Evolutionary conservation across 1,140 invertebrate genomes (phyloP), one percentile per base, ranked within the genome.

Genomic region (Drosophila orosa): DNA sequence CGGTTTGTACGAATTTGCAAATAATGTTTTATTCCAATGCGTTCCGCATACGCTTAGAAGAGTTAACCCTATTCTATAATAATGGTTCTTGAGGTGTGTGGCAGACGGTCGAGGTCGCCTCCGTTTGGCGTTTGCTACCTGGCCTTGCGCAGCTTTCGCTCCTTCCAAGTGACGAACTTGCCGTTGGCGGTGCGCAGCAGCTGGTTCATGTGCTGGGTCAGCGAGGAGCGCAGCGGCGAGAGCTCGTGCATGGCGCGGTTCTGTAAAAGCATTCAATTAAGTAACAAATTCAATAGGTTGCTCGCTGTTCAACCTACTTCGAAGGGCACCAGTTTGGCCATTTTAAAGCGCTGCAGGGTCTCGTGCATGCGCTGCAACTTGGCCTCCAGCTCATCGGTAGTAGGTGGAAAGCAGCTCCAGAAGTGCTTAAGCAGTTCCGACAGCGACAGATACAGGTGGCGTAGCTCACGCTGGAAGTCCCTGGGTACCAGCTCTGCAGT

Each of bases 351-450:
- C 56, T 97, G 95, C 52, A 99, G 90, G 1, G 97, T 97, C 74
- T 96, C 95, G 68, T 98, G 96, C 95, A 98, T 98, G 81, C 95
- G 95, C 22, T 95, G 93, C 2, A 96, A 95, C 92, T 98, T 97
- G 31, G 97, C 95, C 89, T 97, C 95, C 12, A 96, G 92, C 55
- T 95, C 94, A 37, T 95, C 94, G 8, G 95, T 96, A 0, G 96
- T 97, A 12, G 96, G 95, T 48, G 98, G 98, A 93, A 99, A 98
- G 92, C 97, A 97, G 27, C 95, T 94, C 98, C 98, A 99, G 93
- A 99, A 98, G 92, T 99, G 97, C 61, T 96, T 94, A 8, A 99
- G 92, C 44, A 99, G 93, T 93, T 99, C 98, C 73, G 96, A 95
- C 3, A 96, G 93, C 15, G 97, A 97, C 13, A 96, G 93, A 93